Evolutionary conservation across 1,140 invertebrate species (phyloP), one percentile per base, ranked within the genome.

Genomic region (Neuroterus valhalla): DNA sequence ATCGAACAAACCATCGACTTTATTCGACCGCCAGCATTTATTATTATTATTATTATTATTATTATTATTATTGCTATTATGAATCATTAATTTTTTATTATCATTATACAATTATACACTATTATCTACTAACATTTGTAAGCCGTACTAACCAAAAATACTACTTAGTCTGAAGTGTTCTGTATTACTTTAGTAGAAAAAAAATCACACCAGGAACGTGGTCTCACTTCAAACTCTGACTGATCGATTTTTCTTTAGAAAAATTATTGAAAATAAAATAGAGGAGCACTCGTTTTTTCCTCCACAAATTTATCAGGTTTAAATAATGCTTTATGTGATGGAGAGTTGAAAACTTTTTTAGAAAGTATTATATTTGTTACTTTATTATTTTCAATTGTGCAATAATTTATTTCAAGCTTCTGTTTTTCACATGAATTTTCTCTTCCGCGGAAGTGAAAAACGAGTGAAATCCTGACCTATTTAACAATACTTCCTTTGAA

Each of bases 401-500:
- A 62, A 62, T 62, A 62, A 62, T 38, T 23, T 2, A 62, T 38
- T 31, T 31, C 23, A 23, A 38, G 55, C 14, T 62, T 62, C 31
- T 62, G 12, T 26, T 26, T 6, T 31, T 62, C 26, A 62, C 31
- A 8, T n/a, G 19, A 62, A 62, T 23, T 62, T 62, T 26, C 15
- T 38, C 55, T 62, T 62, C 55, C 14, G 23, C 15, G 26, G 26
- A 62, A 62, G 55, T 62, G 55, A 62, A 62, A 62, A 26, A 62
- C 55, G 55, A 62, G 55, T 62, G 55, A 62, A 62, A 62, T 62
- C 55, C 55, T 26, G 55, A 62, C 14, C 55, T 23, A 62, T 26
- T 87, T 85, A 84, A 85, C 82, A 86, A 78, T 70, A 78, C 79
- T 81, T 77, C 75, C 77, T 79, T 62, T 71, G 72, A 78, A 84